A percentile compares a stretch with the other conserved stretches of the same genome.
Conservation (phyloP, 2,888 invertebrate species). For the Patella ulyssiponensis region DNA sequence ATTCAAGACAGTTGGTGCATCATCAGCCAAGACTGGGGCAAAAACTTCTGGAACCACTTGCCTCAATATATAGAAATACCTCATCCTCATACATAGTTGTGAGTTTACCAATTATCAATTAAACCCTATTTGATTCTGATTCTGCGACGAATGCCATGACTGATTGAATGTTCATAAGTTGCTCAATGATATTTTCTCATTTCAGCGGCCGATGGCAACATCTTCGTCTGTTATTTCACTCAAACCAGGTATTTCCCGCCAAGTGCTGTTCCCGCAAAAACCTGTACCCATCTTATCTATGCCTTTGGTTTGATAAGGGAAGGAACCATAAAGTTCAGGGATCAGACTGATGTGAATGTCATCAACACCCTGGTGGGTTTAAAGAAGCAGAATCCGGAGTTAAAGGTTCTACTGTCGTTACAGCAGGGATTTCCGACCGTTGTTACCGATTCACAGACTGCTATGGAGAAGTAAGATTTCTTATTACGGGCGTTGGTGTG, state of each 20-base stretch:
- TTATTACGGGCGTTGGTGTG: constrained; percentile 3
- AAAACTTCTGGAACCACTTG: too few species aligned
- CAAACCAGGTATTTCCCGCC: constrained; percentile 30
- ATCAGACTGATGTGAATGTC: constrained; percentile 1
- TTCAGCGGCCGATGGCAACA: too few species aligned
- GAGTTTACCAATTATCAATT: too few species aligned
- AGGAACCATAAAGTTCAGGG: neutral
- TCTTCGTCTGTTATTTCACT: constrained; percentile 39
- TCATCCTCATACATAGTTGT: too few species aligned
- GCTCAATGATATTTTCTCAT: too few species aligned
- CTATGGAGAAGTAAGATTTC: constrained; percentile 1
- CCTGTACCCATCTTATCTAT: constrained; percentile 42
- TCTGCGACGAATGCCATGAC: too few species aligned
- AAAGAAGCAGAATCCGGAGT: constrained; percentile 28
- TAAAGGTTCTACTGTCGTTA: constrained; percentile 38
- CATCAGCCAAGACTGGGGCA: too few species aligned
- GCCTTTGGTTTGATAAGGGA: constrained; percentile 36
- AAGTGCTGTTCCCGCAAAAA: constrained; percentile 28
- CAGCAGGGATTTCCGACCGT: constrained; percentile 37
- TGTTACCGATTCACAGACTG: constrained; percentile 11
- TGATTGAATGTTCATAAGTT: too few species aligned
- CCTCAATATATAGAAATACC: too few species aligned
- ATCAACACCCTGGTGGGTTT: constrained; percentile 22
- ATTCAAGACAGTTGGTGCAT: too few species aligned
- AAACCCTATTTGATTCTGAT: too few species aligned